Evolutionary conservation across 2,888 invertebrate species (phyloP).

Genomic region (Thecocarcelia acutangulata): DNA sequence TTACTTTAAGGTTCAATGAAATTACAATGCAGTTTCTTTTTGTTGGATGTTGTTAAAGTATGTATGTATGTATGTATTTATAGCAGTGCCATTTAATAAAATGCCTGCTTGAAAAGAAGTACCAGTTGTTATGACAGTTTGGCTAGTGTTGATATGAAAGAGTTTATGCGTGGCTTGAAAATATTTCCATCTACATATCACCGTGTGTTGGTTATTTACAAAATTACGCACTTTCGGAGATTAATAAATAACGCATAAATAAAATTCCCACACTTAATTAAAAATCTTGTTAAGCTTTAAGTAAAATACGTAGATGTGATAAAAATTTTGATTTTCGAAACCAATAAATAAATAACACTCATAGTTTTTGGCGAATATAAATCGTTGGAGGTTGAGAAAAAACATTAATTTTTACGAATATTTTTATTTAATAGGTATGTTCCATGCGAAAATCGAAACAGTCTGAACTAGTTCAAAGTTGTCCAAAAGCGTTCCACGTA

Average conservation of each 20-base stretch:
- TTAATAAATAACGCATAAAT: too few species aligned
- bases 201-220: neutral
- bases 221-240: neutral
- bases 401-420: too few species aligned
- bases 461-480: too few species aligned
- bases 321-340: neutral
- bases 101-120: neutral
- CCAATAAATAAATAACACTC: too few species aligned
- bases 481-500: too few species aligned
- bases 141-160: neutral
- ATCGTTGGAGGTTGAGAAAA: too few species aligned
- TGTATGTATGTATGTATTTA: neutral
- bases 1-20: slow-evolving; percentile 61
- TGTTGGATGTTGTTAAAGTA: neutral
- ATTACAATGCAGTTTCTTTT: slow-evolving; percentile 26
- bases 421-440: too few species aligned
- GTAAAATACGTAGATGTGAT: neutral
- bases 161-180: neutral
- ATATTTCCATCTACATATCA: neutral
- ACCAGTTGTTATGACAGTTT: neutral
- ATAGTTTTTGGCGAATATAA: too few species aligned
- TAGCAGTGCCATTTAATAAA: slow-evolving; percentile 14
- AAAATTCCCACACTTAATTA: too few species aligned
- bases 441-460: too few species aligned
- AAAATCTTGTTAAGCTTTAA: too few species aligned